A percentile compares a stretch with the other conserved stretches of the same genome.
Conservation (phyloP, 2,888 invertebrate species). For the Sepioteuthis lessoniana region DNA sequence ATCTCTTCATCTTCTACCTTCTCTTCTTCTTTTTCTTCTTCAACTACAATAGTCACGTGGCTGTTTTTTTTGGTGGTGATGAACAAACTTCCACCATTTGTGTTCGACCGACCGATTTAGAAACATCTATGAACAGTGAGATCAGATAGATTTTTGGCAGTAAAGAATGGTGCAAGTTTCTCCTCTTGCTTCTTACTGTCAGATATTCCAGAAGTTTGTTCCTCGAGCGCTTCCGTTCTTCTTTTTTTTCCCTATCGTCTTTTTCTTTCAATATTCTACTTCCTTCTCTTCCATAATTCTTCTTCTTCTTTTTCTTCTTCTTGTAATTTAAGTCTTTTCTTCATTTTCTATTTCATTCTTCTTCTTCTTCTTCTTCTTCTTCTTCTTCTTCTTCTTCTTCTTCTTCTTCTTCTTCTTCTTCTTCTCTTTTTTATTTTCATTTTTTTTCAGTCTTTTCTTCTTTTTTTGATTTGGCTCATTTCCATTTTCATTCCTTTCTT, state of each 20-base stretch:
- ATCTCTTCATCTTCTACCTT: neutral
- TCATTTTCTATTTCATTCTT: too few species aligned
- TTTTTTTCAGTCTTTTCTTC: too few species aligned
- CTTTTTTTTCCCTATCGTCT: neutral
- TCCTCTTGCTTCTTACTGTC: neutral
- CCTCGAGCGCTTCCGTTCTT: neutral
- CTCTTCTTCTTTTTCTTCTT: too few species aligned
- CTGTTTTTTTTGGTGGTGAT: neutral
- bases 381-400: too few species aligned
- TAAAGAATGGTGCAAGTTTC: neutral
- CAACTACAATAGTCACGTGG: neutral
- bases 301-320: too few species aligned
- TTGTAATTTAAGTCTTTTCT: too few species aligned
- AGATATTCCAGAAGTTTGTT: neutral
- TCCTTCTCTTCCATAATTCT: too few species aligned
- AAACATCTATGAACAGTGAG: neutral
- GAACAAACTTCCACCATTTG: neutral
- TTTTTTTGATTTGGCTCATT: too few species aligned
- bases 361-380: too few species aligned
- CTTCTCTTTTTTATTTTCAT: too few species aligned
- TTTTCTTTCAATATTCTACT: neutral
- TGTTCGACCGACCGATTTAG: neutral
- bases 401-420: too few species aligned
- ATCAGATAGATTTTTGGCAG: neutral
- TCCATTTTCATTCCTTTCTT: too few species aligned